phyloP scores from a whole-genome alignment of 2,113 vertebrate genomes.

The Megaleporinus macrocephalus region DNA sequence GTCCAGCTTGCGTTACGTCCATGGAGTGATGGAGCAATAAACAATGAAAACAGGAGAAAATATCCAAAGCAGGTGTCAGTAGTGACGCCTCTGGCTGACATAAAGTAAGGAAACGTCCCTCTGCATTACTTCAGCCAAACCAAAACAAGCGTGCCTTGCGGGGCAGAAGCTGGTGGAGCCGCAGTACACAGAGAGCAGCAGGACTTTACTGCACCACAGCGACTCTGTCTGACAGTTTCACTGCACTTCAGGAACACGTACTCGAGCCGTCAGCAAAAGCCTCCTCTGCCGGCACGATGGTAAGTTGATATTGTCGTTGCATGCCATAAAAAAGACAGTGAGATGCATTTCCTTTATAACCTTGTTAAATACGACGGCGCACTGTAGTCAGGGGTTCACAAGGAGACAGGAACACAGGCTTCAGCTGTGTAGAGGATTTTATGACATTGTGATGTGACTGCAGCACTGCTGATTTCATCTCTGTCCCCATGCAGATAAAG shows the following conservation, averaged over 20 bases:
- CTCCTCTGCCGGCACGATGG: conserved; percentile 25
- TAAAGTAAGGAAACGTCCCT: neutral
- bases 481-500: neutral
- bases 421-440: conserved; percentile 20
- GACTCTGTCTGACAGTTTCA: neutral
- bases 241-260: conserved; percentile 17
- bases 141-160: neutral
- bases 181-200: neutral
- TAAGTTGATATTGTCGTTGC: conserved; percentile 39
- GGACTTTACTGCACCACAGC: conserved; percentile 34
- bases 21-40: no score
- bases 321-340: neutral
- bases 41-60: no score
- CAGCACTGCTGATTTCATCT: conserved; percentile 5
- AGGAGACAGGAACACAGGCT: neutral
- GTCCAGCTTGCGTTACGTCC: no score
- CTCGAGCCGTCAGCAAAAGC: neutral
- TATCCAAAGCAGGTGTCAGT: no score
- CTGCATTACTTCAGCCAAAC: neutral
- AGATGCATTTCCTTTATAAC: conserved; percentile 25
- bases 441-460: conserved; percentile 34
- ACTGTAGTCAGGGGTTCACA: neutral
- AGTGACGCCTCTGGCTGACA: no score
- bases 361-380: conserved; percentile 38
- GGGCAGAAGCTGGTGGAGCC: no score